Evolutionary conservation across 2,888 invertebrate genomes (phyloP), one percentile per base, ranked within the genome.

Genomic region (Andricus curvator): DNA sequence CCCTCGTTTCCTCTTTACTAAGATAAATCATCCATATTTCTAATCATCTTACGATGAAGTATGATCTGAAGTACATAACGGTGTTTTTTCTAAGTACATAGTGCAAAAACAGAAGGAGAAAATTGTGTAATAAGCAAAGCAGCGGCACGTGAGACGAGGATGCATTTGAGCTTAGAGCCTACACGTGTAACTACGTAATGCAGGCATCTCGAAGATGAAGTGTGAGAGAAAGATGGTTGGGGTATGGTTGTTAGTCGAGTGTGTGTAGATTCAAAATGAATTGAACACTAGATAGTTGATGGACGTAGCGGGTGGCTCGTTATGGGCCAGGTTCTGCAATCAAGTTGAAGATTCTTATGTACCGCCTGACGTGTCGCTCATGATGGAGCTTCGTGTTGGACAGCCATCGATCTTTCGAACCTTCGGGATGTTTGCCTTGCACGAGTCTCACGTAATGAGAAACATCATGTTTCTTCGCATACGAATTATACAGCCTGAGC

Each of bases 251-350:
- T 56, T 13, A 33, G 74, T n/a, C 11, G n/a, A 56, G 70, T 70
- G 70, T 70, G 70, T 51, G 70, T 74, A 74, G 74, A 86, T 86
- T 85, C 86, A 84, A 88, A 88, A 88, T 88, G 89, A 89, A 89
- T 90, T 87, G 89, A 88, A 86, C 87, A 86, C 86, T 87, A 88
- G 88, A 87, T 88, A 87, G 86, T 91, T 91, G 91, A 91, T 91
- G 91, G 90, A 91, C 91, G 88, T 91, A 89, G 91, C 91, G 91
- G 91, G 91, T 91, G 91, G 91, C 90, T 90, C 89, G 90, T 90
- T 89, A 90, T 88, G 87, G 82, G 66, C 78, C 89, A 88, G 84
- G 86, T 85, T 85, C 83, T 80, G 89, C 90, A 91, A 92, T 91
- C 91, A 90, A 88, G 89, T 88, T 85, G 88, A 88, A 91, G 74